These are phyloP conservation scores for Brassicogethes aeneus DNA, from an alignment of 2,888 invertebrate genomes.

Conservation along the genomic window DNA sequence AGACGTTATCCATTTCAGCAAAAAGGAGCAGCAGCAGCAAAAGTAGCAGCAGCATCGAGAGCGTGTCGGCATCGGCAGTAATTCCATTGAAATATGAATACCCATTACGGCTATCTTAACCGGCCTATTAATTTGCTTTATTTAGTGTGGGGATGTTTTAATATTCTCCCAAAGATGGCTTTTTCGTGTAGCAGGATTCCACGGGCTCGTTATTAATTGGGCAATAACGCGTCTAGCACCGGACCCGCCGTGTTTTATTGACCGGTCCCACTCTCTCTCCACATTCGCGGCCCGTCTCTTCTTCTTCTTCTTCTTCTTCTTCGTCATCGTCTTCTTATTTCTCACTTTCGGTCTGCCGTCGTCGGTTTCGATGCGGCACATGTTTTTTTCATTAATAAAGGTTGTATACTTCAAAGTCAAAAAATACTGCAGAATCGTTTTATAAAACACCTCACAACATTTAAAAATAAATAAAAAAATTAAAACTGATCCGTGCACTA, in stretches of 20 bases:
- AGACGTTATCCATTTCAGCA: not conserved
- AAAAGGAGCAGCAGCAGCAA: not conserved
- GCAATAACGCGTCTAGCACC: constrained; percentile 33
- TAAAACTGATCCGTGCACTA: too few relatives aligned
- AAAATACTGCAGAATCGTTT: too few relatives aligned
- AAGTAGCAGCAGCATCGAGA: not conserved
- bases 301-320: too few relatives aligned
- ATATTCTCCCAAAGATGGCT: constrained; percentile 38
- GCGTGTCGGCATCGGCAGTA: constrained; percentile 5
- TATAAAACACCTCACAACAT: too few relatives aligned
- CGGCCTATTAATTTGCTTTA: constrained; percentile 25
- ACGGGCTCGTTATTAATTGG: constrained; percentile 38
- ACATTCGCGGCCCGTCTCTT: constrained; percentile 21
- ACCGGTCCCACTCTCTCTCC: constrained; percentile 20
- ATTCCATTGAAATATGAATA: constrained; percentile 29
- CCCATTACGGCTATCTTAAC: constrained; percentile 35
- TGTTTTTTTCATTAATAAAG: too few relatives aligned
- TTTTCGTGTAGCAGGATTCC: constrained; percentile 41
- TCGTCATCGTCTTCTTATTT: too few relatives aligned
- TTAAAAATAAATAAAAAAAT: too few relatives aligned
- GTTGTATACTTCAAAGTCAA: too few relatives aligned
- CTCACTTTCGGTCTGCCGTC: too few relatives aligned
- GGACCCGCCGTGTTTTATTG: constrained; percentile 29
- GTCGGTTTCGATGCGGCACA: too few relatives aligned
- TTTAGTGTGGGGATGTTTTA: constrained; percentile 37